A percentile compares a stretch with the other conserved stretches of the same genome.
Evolutionary conservation across 2,113 vertebrate species (phyloP).

Genomic region (Bagarius yarrelli): DNA sequence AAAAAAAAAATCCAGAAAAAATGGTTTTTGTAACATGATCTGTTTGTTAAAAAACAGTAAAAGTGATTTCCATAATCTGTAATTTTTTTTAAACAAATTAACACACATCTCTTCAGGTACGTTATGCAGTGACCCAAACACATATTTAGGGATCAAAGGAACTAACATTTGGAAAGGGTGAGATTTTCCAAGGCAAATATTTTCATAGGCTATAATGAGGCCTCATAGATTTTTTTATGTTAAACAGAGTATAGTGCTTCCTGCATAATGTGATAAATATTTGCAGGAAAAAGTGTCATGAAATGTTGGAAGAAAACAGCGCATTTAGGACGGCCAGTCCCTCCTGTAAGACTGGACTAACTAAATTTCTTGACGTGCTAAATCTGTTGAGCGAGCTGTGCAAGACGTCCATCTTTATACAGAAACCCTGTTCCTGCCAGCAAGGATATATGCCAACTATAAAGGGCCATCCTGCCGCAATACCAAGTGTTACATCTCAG

Average conservation of each 20-base stretch:
- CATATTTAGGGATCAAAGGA: conserved; percentile 25
- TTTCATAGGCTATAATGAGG: conserved; percentile 23
- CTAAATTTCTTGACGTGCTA: conserved; percentile 14
- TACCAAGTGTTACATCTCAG: conserved; percentile 52
- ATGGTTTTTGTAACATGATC: not conserved
- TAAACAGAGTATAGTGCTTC: conserved; percentile 23
- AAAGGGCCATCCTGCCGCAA: conserved; percentile 49
- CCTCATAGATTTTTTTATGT: conserved; percentile 31
- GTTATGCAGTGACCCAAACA: conserved; percentile 25
- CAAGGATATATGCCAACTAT: conserved; percentile 45
- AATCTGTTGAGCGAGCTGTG: conserved; percentile 23
- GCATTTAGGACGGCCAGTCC: conserved; percentile 29
- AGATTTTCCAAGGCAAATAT: conserved; percentile 29
- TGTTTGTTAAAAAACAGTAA: conserved; percentile 13
- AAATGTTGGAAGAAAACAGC: conserved; percentile 25
- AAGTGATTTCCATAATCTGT: conserved; percentile 21
- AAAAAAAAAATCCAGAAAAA: conserved; percentile 19
- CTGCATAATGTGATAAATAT: conserved; percentile 31
- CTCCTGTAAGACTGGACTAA: conserved; percentile 28
- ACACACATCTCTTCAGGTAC: conserved; percentile 10
- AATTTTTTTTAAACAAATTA: conserved; percentile 20
- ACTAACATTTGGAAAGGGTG: conserved; percentile 18
- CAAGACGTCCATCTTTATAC: conserved; percentile 49
- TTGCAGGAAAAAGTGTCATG: conserved; percentile 24
- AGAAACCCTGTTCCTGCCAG: conserved; percentile 72